These are phyloP conservation scores for Cartodere bifasciata DNA, from an alignment of 2,888 invertebrate species.

Conservation along the genomic window DNA sequence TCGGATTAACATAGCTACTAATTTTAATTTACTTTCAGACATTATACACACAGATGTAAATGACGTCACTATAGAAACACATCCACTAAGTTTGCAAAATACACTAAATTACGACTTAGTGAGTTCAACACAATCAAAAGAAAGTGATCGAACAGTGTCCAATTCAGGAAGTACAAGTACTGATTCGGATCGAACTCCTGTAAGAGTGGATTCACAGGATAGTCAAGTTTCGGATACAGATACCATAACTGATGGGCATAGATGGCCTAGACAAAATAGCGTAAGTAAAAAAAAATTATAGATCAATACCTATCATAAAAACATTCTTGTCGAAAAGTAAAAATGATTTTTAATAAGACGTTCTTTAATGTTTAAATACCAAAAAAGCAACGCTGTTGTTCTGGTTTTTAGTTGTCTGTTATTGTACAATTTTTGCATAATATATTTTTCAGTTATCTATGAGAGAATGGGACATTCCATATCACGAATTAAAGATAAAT, in stretches of 20 bases:
- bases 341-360: too few species aligned
- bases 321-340: too few species aligned
- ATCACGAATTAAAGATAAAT: constrained; percentile 76
- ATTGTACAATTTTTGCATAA: constrained; percentile 27
- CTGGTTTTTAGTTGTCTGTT: constrained; percentile 24
- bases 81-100: constrained; percentile 31
- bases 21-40: constrained; percentile 23
- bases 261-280: constrained; percentile 74
- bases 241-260: constrained; percentile 36
- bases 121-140: constrained; percentile 51
- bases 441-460: constrained; percentile 55
- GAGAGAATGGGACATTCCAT: constrained; percentile 98
- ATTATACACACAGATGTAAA: constrained; percentile 33
- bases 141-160: constrained; percentile 57
- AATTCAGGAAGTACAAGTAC: constrained; percentile 61
- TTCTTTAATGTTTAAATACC: constrained; percentile 3
- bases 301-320: too few species aligned
- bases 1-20: too few species aligned
- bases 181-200: constrained; percentile 72
- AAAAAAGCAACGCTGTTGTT: constrained; percentile 1
- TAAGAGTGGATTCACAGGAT: constrained; percentile 72
- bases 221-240: constrained; percentile 59
- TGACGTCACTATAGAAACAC: constrained; percentile 42
- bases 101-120: constrained; percentile 35
- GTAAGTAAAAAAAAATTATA: constrained; percentile 37